Conservation (phyloP, 2,888 invertebrate species). For the Tetheella fluctuosa region DNA sequence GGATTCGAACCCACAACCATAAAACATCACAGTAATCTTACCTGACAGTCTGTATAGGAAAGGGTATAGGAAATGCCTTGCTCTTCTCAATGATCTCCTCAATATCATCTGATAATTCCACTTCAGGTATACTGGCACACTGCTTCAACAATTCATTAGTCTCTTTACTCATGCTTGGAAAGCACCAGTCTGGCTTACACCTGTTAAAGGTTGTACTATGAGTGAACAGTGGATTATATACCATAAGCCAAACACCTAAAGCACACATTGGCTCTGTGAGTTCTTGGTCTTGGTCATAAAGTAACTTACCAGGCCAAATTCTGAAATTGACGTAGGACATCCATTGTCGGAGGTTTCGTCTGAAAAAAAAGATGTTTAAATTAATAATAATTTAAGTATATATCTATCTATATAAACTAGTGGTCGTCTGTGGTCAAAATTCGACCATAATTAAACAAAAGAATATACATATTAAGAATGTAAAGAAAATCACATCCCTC, state of each 20-base stretch:
- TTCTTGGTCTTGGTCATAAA: background rate
- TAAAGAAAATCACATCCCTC: no score
- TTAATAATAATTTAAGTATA: no score
- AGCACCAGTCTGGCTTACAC: slow-evolving; percentile 80
- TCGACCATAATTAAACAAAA: no score
- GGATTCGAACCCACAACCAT: no score
- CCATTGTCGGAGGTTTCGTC: slow-evolving; percentile 40
- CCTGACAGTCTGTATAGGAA: slow-evolving; percentile 66
- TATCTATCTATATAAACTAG: no score
- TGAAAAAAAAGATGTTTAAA: no score
- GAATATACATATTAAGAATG: no score
- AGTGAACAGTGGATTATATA: background rate
- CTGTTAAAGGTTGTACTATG: slow-evolving; percentile 34
- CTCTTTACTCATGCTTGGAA: slow-evolving; percentile 74
- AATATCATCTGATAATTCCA: slow-evolving; percentile 46
- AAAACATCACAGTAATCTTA: no score
- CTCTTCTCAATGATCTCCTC: slow-evolving; percentile 61
- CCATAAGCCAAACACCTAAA: background rate
- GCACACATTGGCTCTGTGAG: no score
- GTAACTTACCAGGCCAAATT: slow-evolving; percentile 60
- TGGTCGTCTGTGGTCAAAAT: no score
- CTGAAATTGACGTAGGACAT: slow-evolving; percentile 61
- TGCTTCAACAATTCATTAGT: slow-evolving; percentile 69
- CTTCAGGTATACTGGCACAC: slow-evolving; percentile 53
- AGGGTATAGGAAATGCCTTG: slow-evolving; percentile 62